Evolutionary conservation across 2,113 vertebrate genomes (phyloP), one percentile per base, ranked within the genome.

Genomic region (Lathamus discolor): DNA sequence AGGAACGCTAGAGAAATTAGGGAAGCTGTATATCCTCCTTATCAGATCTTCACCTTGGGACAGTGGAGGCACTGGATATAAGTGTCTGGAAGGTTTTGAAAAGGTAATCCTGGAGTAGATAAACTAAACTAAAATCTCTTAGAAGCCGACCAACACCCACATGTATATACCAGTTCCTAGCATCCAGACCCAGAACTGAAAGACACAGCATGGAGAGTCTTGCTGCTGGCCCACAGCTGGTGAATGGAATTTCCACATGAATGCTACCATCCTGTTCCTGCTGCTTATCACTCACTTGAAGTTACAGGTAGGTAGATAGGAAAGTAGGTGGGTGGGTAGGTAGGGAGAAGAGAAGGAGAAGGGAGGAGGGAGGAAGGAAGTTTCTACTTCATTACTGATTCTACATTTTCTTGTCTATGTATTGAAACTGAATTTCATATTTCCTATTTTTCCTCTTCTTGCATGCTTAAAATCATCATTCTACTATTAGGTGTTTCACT

Each of bases 141-240:
- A 57, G n/a, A 81, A 92, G 61, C 8, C 29, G 41, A 78, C 17
- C 48, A 41, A n/a, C 5, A 80, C 20, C 29, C 25, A 69, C 12
- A 51, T 10, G 9, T 43, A 57, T 1, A 22, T 14, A 41, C 3
- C 22, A 80, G 11, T 1, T 0, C 7, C 57, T 52, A 54, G 39
- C 28, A 86, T 24, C 35, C 59, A 83, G 57, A 4, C 59, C 64
- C 44, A 49, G 57, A 43, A 66, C 15, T 25, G 17, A 85, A 46
- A 44, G 52, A 28, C 5, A 27, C 57, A 25, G 27, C 29, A 62
- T 0, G 8, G 17, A 43, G 59, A 75, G 8, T 20, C 17, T 28
- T 13, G 8, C 17, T 75, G 37, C 23, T 51, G 39, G 37, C 20
- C 20, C 43, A 37, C 1, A 17, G 39, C n/a, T 86, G 41, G 72